These are phyloP conservation scores for Mythimna ferrago DNA, from an alignment of 2,888 invertebrate genomes.

Conservation along the genomic window DNA sequence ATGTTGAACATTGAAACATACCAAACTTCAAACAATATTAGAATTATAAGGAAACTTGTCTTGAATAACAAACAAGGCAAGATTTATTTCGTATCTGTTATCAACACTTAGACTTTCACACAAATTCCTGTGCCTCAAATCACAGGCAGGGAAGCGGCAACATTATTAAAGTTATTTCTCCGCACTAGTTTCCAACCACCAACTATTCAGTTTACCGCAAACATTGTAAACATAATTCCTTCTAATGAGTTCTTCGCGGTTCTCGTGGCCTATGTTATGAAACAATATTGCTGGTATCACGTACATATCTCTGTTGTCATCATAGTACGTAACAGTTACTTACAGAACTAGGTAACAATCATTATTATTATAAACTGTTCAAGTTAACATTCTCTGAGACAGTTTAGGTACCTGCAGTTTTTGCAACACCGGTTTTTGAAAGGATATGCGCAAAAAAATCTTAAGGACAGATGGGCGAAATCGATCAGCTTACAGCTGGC, in stretches of 20 bases:
- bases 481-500: constrained; percentile 39
- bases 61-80: not conserved
- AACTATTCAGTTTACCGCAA: constrained; percentile 34
- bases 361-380: not conserved
- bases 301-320: constrained; percentile 56
- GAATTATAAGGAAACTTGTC: not conserved
- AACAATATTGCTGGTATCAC: constrained; percentile 55
- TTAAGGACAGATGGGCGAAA: constrained; percentile 34
- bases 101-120: constrained; percentile 8
- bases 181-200: constrained; percentile 13
- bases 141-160: not conserved
- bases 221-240: constrained; percentile 48
- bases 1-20: not conserved
- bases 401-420: constrained; percentile 34
- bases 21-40: not conserved
- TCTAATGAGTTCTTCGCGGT: constrained; percentile 40
- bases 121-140: not conserved
- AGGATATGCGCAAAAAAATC: constrained; percentile 39
- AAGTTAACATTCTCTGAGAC: constrained; percentile 18
- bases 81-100: not conserved
- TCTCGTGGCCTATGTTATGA: constrained; percentile 55
- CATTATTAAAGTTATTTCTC: constrained; percentile 28
- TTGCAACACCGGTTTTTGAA: constrained; percentile 34
- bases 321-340: constrained; percentile 53
- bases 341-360: constrained; percentile 30